Evolutionary conservation across 2,797 vertebrate genomes (phyloP), one percentile per base, ranked within the genome.

Genomic region (Mus spretus): DNA sequence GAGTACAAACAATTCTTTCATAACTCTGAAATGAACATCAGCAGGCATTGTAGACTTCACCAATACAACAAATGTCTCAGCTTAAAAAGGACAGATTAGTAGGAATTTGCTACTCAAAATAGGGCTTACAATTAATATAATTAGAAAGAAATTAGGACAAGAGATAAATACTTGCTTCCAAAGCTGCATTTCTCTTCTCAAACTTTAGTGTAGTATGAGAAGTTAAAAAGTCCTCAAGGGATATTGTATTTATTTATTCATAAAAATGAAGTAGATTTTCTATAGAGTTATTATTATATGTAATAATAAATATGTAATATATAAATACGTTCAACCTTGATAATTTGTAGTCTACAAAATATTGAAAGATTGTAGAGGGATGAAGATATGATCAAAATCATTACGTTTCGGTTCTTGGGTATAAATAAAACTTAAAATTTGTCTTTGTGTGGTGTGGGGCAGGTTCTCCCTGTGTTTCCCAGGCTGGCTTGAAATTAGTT

Each of bases 51-150:
- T 40, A 87, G 61, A 79, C 47, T 93, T 26, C 37, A 83, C 10
- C 59, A 90, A 85, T 92, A 31, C 40, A 11, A 4, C 2, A 34
- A 79, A 14, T 0, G 4, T 22, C 0, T 74, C 13, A 8, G 85
- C 53, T 50, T 67, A 90, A 70, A 92, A 40, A 37, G 55, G 0
- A 53, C 5, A 77, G 74, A 85, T 50, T 34, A 84, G 5, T 34
- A 80, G 65, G 14, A 87, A 50, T 40, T 65, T 84, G 94, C 91
- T 74, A 53, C 65, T 82, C 34, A 28, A 95, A 92, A 88, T 67
- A 1, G 4, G 90, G 9, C 74, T 77, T 70, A 65, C 78, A 89
- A n/a, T 74, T 78, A 87, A 61, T n/a, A 78, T 63, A 93, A 50
- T 87, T 94, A 81, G 44, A 78, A 81, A 12, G 9, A 55, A 28